Base-by-base conservation (phyloP, 2,888 invertebrate species). In the Netelia inedita region DNA sequence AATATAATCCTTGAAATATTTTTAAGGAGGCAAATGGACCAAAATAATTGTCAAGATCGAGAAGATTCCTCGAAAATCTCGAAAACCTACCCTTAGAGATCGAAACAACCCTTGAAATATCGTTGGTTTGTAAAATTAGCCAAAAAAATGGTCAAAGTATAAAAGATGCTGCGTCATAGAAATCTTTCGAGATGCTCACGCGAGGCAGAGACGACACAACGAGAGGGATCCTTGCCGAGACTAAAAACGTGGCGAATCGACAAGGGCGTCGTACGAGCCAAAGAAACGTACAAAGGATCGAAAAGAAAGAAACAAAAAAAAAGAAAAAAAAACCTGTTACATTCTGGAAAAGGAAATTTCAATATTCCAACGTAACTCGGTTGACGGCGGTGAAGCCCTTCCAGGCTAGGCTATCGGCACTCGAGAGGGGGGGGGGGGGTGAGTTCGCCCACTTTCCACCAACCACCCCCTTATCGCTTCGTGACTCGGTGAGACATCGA, bases 401-500 rank as follows among this genome's bases (percentile, higher is more conserved):
- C 59, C 59, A 65, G 76, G 69, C 71, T 71, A 69, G 73, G 78
- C 85, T 85, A 87, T 88, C 86, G 86, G 85, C 85, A 87, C 88
- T 88, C 28, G 28, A 28, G 28, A 28, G 5, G 28, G 2, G 28
- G 0, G 5, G 28, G 28, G 81, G 86, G 85, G 87, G 80, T 84
- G 79, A 69, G 68, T 21, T 82, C 79, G 68, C 68, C 46, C 63
- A 72, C 63, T n/a, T 46, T 69, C n/a, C 59, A 61, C 50, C 35
- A 14, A 35, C 50, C n/a, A 61, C 61, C 55, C 53, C 68, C 66
- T 66, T 66, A 71, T 86, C 85, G 87, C 89, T 89, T 89, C 90
- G 90, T 91, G 92, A 91, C 91, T 91, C 86, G 82, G 88, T 87
- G 89, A 89, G 91, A 91, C 88, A 94, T 92, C 93, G 91, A 90